These are phyloP conservation scores for Sitta europaea DNA, from an alignment of 2,113 vertebrate species.

Conservation along the genomic window DNA sequence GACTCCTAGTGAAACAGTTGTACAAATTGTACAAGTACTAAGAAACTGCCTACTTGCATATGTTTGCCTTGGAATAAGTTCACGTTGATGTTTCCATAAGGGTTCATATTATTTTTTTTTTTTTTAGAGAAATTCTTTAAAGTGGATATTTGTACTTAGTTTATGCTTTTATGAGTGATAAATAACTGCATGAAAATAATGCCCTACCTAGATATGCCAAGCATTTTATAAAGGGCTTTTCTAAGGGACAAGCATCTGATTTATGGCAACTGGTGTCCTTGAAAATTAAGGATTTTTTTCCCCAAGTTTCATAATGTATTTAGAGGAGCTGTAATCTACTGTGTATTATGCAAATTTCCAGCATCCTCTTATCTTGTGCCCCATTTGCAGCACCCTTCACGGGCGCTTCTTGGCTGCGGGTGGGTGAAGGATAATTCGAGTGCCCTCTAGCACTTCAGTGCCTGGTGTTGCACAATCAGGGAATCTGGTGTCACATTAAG, in stretches of 20 bases:
- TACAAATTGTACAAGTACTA: not conserved
- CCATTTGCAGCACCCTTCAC: not conserved
- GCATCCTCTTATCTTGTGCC: not conserved
- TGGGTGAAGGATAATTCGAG: conserved; percentile 66
- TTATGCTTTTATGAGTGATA: not conserved
- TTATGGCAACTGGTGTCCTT: not conserved
- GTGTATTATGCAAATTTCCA: not conserved
- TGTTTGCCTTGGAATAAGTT: not conserved
- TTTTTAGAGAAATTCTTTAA: not conserved
- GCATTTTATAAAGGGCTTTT: not conserved
- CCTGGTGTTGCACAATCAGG: conserved; percentile 63
- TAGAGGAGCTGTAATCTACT: not conserved
- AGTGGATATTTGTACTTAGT: not conserved
- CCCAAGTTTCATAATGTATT: not conserved
- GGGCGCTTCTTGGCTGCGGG: not conserved
- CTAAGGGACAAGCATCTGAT: not conserved
- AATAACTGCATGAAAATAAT: not conserved
- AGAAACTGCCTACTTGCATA: not conserved
- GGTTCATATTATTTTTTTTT: not conserved
- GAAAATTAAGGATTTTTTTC: not conserved
- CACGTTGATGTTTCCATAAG: not conserved
- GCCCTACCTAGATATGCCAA: not conserved
- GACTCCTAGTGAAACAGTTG: not conserved
- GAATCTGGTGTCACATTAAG: conserved; percentile 70
- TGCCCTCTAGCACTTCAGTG: conserved; percentile 56